Evolutionary conservation across 2,113 vertebrate species (phyloP), one percentile per base, ranked within the genome.

Genomic region (Sapayoa aenigma): DNA sequence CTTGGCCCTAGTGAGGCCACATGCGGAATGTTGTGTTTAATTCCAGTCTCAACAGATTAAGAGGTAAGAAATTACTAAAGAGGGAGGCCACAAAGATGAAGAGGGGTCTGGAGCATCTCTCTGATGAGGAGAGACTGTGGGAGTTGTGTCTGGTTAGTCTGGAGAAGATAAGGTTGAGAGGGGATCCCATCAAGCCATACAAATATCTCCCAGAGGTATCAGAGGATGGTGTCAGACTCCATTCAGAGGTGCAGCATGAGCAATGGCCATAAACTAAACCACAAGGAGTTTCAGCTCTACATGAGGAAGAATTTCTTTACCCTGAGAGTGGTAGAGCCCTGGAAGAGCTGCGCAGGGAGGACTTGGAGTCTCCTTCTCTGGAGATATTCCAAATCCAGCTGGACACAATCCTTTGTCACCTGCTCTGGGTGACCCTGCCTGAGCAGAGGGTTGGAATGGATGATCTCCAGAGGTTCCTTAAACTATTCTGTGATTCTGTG

Each of bases 281-380:
- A 35, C 9, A 33, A 2, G 0, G 1, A 8, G 6, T 11, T 80
- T 11, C 14, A 42, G 3, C 2, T 6, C 52, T n/a, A 1, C 7
- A 0, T 0, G 15, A 24, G 37, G 52, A 50, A 59, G 46, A 44
- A 16, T 5, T 58, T 41, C 39, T 11, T 25, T 17, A 6, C 49
- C 4, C 17, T 20, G 68, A 74, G 15, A 31, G 18, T 30, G 68
- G 52, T 60, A 81, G 23, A 75, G 46, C 39, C 1, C 44, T 28
- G 68, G 52, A 58, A 2, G 18, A 50, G 41, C 14, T 37, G 59
- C 50, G 49, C 59, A 33, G 50, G 14, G 25, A 35, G 31, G 14
- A 3, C 1, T 2, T 28, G 76, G 35, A 72, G 4, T 41, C 8
- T 41, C n/a, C 30, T 20, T 53, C 41, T 65, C 35, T 14, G 21